Evolutionary conservation across 2,113 vertebrate genomes (phyloP), one percentile per base, ranked within the genome.

Genomic region (Pelecanus crispus): DNA sequence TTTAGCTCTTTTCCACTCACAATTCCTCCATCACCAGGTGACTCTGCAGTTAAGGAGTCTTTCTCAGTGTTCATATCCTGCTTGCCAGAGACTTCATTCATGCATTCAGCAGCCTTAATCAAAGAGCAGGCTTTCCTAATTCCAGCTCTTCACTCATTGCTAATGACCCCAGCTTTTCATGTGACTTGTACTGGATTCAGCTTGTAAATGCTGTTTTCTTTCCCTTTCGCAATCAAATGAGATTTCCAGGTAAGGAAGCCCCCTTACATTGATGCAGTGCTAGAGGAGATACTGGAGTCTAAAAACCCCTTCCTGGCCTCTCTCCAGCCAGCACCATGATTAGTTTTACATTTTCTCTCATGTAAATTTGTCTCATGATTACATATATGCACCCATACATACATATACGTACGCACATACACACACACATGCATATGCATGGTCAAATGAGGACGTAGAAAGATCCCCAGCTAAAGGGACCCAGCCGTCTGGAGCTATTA

Each of bases 351-450:
- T 55, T 52, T 58, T 50, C 18, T 31, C 5, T 88, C 19, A 29
- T 15, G 17, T 38, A 72, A 49, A 63, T 38, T 50, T 80, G 14
- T 44, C 52, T 55, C 2, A 0, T 17, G 38, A 50, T 55, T 75
- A 40, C 25, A 26, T 11, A 34, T 34, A 52, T 1, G 0, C 47
- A 49, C 7, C 13, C 21, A n/a, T 40, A 42, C 26, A n/a, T 14
- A n/a, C 1, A 7, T 12, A 32, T 5, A 20, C 1, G 0, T 32
- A 34, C 8, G 17, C 6, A 4, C 6, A 11, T 20, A 40, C 17
- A 44, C 13, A 50, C 0, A 52, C 12, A 29, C 21, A 40, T 6
- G 28, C 19, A 38, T 10, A n/a, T 29, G 17, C 31, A 8, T 3
- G 2, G 66, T 26, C 49, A 61, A 25, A 56, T 4, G 4, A 91